Base-by-base conservation (phyloP, 2,888 invertebrate species). In the Leucania comma region DNA sequence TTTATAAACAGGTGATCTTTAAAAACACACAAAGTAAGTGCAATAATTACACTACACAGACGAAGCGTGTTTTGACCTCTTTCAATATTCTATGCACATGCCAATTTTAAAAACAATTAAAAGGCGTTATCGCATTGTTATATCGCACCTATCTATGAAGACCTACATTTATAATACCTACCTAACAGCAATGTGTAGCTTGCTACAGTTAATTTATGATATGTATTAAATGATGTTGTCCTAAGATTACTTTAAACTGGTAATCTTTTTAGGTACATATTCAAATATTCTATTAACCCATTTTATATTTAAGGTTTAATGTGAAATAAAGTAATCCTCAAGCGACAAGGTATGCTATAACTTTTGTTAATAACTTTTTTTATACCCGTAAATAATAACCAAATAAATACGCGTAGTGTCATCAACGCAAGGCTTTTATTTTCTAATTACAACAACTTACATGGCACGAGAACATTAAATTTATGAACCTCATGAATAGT, bases 281-380 rank as follows among this genome's bases (percentile, higher is more conserved):
- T n/a, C 22, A 74, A 79, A 61, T 50, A 61, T 67, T 58, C 10
- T 24, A 38, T 2, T 80, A 38, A 61, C 57, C 67, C 32, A 75
- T 53, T 73, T 72, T 63, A 53, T 14, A 17, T 24, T 10, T 42
- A 14, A 38, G n/a, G 32, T 62, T 68, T 22, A 20, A 14, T 70
- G 22, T 29, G 10, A 14, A 48, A 38, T 66, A 29, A 29, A 26
- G 12, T 48, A 48, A 26, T 35, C 22, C 35, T 20, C 29, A 20
- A 24, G 46, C 35, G 67, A 54, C 54, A 74, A 65, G n/a, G 9
- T 22, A 29, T 17, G 24, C 6, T 29, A 5, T 68, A 51, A 26
- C 20, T 20, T n/a, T 4, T 10, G 22, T n/a, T 8, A 24, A 29
- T 4, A 14, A 2, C 6, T 14, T 22, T 6, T 35, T 57, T 32